Conservation (phyloP, 2,888 invertebrate genomes). For the Agrochola circellaris region DNA sequence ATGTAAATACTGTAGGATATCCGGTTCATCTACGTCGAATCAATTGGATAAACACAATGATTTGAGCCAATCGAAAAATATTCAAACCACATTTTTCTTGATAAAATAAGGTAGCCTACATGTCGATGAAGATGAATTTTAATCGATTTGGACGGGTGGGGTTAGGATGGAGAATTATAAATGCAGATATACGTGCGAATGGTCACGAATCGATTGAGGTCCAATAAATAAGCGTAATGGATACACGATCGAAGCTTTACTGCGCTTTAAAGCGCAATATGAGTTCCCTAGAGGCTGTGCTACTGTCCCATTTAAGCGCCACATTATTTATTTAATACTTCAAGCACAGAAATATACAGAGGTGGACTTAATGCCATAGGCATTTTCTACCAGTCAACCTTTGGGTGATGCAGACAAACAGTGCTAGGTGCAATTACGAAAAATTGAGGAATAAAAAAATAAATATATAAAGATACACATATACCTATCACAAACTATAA, state of each 20-base stretch:
- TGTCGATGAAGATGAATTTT: neutral
- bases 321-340: too few species aligned
- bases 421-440: too few species aligned
- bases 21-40: slow-evolving; percentile 43
- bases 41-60: neutral
- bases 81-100: slow-evolving; percentile 28
- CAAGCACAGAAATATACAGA: too few species aligned
- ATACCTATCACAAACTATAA: too few species aligned
- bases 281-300: too few species aligned
- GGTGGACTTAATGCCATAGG: too few species aligned
- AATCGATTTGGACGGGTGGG: neutral
- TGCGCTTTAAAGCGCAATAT: neutral
- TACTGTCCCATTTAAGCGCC: too few species aligned
- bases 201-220: slow-evolving; percentile 40
- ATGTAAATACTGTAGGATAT: slow-evolving; percentile 31
- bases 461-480: too few species aligned
- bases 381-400: too few species aligned
- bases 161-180: slow-evolving; percentile 13
- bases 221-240: slow-evolving; percentile 11
- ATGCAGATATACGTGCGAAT: slow-evolving; percentile 15
- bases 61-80: slow-evolving; percentile 9
- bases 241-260: neutral
- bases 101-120: slow-evolving; percentile 8
- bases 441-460: too few species aligned
- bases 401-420: too few species aligned